Conservation (phyloP, 2,888 invertebrate species). For the Hemaris fuciformis region DNA sequence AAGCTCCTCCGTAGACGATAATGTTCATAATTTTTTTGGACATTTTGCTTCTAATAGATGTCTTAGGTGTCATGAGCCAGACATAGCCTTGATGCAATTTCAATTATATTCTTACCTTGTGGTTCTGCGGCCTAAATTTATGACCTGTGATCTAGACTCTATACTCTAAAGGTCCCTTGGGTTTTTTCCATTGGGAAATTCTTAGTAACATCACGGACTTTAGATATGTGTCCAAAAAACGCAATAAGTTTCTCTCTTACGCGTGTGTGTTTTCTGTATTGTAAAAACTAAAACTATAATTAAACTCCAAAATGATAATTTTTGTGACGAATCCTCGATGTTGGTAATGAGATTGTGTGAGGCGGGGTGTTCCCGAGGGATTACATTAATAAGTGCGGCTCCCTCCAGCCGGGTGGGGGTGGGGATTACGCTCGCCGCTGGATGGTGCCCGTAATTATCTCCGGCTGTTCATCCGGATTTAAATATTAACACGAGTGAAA, state of each 20-base stretch:
- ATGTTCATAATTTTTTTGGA: no score
- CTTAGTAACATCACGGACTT: no score
- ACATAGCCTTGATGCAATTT: no score
- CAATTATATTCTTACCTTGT: no score
- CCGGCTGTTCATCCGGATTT: neutral
- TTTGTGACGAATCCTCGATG: neutral
- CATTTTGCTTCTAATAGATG: no score
- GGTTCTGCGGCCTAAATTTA: no score
- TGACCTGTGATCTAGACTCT: no score
- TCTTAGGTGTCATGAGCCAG: no score
- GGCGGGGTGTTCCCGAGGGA: neutral
- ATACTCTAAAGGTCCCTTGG: no score
- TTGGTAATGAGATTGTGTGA: neutral
- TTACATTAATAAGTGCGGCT: slow-evolving; percentile 8
- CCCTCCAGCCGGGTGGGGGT: neutral
- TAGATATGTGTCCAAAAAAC: no score
- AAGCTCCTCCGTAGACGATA: no score
- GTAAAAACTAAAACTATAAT: neutral
- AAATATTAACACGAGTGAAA: neutral
- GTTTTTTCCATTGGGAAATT: no score
- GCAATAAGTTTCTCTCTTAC: neutral
- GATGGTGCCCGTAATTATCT: slow-evolving; percentile 16
- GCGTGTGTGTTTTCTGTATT: neutral
- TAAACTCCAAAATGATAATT: neutral
- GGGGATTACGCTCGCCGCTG: neutral